Evolutionary conservation across 2,888 invertebrate genomes (phyloP).

Genomic region (Agrochola macilenta): DNA sequence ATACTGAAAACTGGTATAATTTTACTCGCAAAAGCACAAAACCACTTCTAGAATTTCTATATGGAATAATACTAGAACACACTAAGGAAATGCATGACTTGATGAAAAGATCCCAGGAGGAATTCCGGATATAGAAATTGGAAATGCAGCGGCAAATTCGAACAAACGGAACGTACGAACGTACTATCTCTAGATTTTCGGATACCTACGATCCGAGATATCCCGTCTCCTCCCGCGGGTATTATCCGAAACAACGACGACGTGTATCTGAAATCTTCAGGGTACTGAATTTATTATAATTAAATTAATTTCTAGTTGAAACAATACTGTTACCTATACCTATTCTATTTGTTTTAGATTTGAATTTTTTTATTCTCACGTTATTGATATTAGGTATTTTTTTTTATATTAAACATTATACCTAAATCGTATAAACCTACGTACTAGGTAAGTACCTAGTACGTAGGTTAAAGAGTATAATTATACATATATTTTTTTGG

Average conservation of each 20-base stretch:
- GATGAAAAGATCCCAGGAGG: constrained; percentile 53
- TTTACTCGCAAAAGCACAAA: neutral
- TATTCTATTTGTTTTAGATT: neutral
- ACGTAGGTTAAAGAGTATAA: too few relatives aligned
- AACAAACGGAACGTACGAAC: constrained; percentile 20
- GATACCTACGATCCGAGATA: constrained; percentile 21
- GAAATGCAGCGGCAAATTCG: constrained; percentile 46
- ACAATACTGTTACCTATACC: neutral
- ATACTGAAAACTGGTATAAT: too few relatives aligned
- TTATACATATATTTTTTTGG: too few relatives aligned
- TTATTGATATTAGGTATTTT: neutral
- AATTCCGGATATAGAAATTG: constrained; percentile 41
- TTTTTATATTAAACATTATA: too few relatives aligned
- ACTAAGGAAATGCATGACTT: constrained; percentile 36
- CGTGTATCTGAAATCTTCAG: neutral
- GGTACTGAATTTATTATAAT: constrained; percentile 20
- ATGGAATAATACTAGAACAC: constrained; percentile 9
- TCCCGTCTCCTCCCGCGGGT: constrained; percentile 15
- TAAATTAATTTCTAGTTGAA: constrained; percentile 11
- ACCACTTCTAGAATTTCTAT: neutral
- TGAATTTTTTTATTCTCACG: neutral
- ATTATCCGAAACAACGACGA: constrained; percentile 17
- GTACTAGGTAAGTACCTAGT: too few relatives aligned
- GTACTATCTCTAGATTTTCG: constrained; percentile 34
- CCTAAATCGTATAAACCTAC: too few relatives aligned